A percentile compares a stretch with the other conserved stretches of the same genome.
Evolutionary conservation across 2,888 invertebrate species (phyloP).

Genomic region (Latheticus oryzae): DNA sequence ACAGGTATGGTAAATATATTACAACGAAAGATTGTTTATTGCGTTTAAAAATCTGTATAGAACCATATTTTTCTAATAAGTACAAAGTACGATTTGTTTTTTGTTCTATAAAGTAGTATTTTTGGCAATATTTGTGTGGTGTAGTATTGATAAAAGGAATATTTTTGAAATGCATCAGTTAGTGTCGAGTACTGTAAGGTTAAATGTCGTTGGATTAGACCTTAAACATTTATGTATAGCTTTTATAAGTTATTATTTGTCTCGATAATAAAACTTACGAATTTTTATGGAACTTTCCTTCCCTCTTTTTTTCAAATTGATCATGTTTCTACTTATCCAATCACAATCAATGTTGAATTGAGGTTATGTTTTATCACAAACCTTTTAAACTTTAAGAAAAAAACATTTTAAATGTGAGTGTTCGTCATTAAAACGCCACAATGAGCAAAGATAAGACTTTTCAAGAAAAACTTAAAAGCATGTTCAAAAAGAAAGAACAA

Average conservation of each 20-base stretch:
- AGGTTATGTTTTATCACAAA: slow-evolving; percentile 24
- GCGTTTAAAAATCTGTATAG: slow-evolving; percentile 46
- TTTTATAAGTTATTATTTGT: slow-evolving; percentile 53
- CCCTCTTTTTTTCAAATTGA: no score
- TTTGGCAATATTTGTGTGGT: slow-evolving; percentile 54
- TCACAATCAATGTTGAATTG: slow-evolving; percentile 16
- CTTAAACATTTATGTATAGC: slow-evolving; percentile 51
- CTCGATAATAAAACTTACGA: slow-evolving; percentile 47
- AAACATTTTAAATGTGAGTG: slow-evolving; percentile 12
- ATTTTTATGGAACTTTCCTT: slow-evolving; percentile 15
- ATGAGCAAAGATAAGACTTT: slow-evolving; percentile 66
- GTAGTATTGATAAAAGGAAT: slow-evolving; percentile 50
- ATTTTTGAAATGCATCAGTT: slow-evolving; percentile 52
- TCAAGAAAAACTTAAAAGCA: slow-evolving; percentile 79
- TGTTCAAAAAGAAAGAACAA: slow-evolving; percentile 69
- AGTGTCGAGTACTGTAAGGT: slow-evolving; percentile 52
- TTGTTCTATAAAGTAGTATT: slow-evolving; percentile 47
- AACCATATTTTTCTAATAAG: slow-evolving; percentile 49
- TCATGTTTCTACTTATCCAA: slow-evolving; percentile 1
- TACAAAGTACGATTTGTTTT: slow-evolving; percentile 46
- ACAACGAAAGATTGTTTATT: slow-evolving; percentile 39
- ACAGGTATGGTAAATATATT: slow-evolving; percentile 37
- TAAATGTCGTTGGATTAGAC: slow-evolving; percentile 48
- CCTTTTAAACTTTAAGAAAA: slow-evolving; percentile 5
- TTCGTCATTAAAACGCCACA: slow-evolving; percentile 8